Conservation (phyloP, 23 tunicate genomes). For the Aplidium turbinatum region DNA sequence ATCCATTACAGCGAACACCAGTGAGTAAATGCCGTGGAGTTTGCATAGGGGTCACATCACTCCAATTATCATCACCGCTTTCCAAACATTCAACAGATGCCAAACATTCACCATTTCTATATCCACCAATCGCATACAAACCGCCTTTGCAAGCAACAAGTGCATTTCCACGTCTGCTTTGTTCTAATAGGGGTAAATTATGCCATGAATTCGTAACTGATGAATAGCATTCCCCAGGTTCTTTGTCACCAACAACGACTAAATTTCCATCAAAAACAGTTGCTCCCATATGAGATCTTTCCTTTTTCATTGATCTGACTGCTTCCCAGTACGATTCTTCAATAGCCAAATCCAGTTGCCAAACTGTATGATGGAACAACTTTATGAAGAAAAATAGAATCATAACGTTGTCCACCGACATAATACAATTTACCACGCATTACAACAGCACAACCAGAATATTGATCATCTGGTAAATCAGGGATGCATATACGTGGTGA, state of each 20-base stretch:
- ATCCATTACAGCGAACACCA: conserved; percentile 3
- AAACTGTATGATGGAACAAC: too few species aligned
- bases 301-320: conserved; percentile 1
- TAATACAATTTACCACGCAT: too few species aligned
- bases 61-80: too few species aligned
- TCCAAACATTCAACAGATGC: too few species aligned
- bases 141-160: background rate
- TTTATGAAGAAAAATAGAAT: too few species aligned
- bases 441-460: too few species aligned
- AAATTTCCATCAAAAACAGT: background rate
- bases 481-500: too few species aligned
- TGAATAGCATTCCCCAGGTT: background rate
- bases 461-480: too few species aligned
- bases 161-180: background rate
- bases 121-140: background rate
- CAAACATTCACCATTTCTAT: too few species aligned
- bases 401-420: too few species aligned
- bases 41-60: background rate
- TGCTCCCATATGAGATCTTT: background rate
- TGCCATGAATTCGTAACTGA: background rate
- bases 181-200: background rate
- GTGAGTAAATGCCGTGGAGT: background rate
- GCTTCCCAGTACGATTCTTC: background rate
- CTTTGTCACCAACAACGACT: background rate
- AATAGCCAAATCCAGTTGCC: background rate